These are phyloP conservation scores for Collichthys lucidus DNA, from an alignment of 2,113 vertebrate genomes.

Conservation along the genomic window DNA sequence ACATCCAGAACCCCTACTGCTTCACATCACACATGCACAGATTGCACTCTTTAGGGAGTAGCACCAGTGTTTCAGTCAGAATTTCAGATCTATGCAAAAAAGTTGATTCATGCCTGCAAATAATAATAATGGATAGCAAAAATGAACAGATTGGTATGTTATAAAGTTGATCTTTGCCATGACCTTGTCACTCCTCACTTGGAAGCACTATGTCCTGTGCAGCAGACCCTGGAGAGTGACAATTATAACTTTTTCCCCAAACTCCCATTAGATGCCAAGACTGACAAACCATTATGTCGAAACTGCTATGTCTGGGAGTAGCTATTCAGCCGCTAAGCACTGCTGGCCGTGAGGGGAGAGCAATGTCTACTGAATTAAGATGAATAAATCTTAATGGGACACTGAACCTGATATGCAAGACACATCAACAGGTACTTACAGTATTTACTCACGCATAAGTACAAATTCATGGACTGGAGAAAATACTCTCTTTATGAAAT, in stretches of 20 bases:
- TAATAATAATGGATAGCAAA: not conserved
- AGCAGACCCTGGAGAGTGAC: not conserved
- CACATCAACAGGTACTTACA: too few species aligned
- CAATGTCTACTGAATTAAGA: too few species aligned
- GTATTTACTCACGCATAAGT: not conserved
- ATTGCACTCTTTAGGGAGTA: slow-evolving; percentile 10
- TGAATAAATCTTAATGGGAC: too few species aligned
- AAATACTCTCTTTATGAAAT: slow-evolving; percentile 13
- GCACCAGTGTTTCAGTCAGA: slow-evolving; percentile 22
- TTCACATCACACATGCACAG: slow-evolving; percentile 11
- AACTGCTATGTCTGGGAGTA: not conserved
- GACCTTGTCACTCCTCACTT: not conserved
- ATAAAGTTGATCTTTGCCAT: not conserved
- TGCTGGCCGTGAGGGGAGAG: not conserved
- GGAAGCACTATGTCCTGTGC: not conserved
- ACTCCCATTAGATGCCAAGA: not conserved
- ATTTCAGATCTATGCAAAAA: not conserved
- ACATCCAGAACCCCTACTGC: slow-evolving; percentile 23
- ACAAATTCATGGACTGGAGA: slow-evolving; percentile 8
- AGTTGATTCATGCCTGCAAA: not conserved
- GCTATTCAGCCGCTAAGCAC: not conserved
- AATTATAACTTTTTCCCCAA: not conserved
- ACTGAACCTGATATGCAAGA: not conserved
- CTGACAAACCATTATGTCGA: not conserved
- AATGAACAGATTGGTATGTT: not conserved